phyloP scores from a whole-genome alignment of 2,888 invertebrate species.

The Graphium colonna region DNA sequence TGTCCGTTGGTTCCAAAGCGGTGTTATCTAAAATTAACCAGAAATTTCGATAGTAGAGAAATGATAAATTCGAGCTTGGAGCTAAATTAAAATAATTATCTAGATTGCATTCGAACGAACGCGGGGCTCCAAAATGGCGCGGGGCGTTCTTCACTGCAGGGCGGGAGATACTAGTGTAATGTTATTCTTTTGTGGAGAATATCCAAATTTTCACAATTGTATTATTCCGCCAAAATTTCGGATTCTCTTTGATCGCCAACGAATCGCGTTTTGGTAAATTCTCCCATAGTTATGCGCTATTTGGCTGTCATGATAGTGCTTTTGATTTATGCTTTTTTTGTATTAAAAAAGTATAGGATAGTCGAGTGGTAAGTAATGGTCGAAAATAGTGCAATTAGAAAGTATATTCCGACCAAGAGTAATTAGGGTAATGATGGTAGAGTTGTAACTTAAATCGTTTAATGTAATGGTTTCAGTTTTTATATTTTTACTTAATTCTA shows the following conservation, averaged over 20 bases:
- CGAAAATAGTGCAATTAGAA: neutral
- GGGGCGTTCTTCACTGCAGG: constrained; percentile 33
- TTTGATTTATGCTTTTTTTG: constrained; percentile 10
- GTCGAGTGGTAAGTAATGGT: neutral
- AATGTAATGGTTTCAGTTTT: too few species aligned
- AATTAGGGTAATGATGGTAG: too few species aligned
- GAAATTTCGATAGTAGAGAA: constrained; percentile 32
- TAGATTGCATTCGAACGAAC: constrained; percentile 53
- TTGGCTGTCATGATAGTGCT: constrained; percentile 8
- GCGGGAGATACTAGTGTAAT: constrained; percentile 8
- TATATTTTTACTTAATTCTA: too few species aligned
- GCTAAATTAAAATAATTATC: constrained; percentile 70
- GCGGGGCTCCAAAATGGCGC: constrained; percentile 36
- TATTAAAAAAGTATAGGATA: neutral
- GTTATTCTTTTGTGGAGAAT: constrained; percentile 10
- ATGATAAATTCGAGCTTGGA: constrained; percentile 37
- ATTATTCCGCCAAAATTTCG: constrained; percentile 7
- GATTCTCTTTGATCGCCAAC: neutral
- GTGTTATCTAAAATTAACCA: constrained; percentile 24
- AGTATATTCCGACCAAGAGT: neutral
- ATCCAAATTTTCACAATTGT: constrained; percentile 2
- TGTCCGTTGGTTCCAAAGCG: constrained; percentile 1
- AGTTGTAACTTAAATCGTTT: neutral
- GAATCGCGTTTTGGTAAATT: constrained; percentile 1
- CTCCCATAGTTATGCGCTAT: constrained; percentile 17